Evolutionary conservation across 2,888 invertebrate genomes (phyloP).

Genomic region (Arrhopalites spinosus): DNA sequence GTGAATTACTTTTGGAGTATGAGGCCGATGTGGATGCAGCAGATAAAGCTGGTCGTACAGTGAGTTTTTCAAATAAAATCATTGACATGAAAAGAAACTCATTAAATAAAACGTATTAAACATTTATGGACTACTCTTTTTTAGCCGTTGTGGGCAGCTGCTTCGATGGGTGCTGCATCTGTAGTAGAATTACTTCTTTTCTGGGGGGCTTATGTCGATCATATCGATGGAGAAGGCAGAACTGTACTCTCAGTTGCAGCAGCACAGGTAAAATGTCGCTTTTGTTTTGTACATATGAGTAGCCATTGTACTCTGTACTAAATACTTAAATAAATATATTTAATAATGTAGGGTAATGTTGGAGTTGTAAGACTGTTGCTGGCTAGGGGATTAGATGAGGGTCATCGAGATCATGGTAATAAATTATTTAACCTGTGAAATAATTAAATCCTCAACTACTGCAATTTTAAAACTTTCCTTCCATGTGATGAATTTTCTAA

Average conservation of each 20-base stretch:
- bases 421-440: neutral
- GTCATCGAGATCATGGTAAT: slow-evolving; percentile 72
- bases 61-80: no score
- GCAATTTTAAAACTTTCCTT: neutral
- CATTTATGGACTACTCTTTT: no score
- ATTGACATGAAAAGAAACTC: no score
- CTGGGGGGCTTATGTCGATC: slow-evolving; percentile 95
- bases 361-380: slow-evolving; percentile 87
- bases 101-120: no score
- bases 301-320: neutral
- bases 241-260: slow-evolving; percentile 63
- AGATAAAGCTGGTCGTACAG: slow-evolving; percentile 73
- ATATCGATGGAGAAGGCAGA: slow-evolving; percentile 76
- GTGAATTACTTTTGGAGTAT: slow-evolving; percentile 86
- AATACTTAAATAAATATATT: neutral
- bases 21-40: slow-evolving; percentile 90
- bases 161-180: slow-evolving; percentile 62
- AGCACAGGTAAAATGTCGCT: slow-evolving; percentile 50
- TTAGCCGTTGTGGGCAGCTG: slow-evolving; percentile 70
- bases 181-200: slow-evolving; percentile 85
- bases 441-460: neutral
- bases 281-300: neutral
- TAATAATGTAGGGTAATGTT: slow-evolving; percentile 70
- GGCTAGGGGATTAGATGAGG: slow-evolving; percentile 72
- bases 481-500: neutral